Evolutionary conservation across 92 coral and sea anemone species (phyloP), one percentile per base, ranked within the genome.

Genomic region (Micromussa lordhowensis): DNA sequence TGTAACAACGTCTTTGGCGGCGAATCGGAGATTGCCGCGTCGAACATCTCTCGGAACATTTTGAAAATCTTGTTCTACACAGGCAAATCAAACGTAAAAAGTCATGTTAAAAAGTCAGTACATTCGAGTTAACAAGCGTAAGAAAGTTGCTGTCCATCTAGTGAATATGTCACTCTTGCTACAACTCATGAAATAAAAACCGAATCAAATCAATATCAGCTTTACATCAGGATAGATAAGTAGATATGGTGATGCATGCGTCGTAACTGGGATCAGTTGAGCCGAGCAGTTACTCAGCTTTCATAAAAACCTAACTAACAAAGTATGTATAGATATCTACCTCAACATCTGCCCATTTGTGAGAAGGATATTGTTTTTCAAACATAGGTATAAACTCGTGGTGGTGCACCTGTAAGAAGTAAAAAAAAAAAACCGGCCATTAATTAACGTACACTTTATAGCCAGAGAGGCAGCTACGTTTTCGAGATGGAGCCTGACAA

Each of bases 271-370:
- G n/a, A n/a, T n/a, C n/a, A n/a, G n/a, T n/a, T n/a, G n/a, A n/a
- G n/a, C n/a, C n/a, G n/a, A n/a, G n/a, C n/a, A n/a, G n/a, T n/a
- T n/a, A n/a, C n/a, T n/a, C n/a, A n/a, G n/a, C n/a, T n/a, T n/a
- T 18, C 59, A 2, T n/a, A 1, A 69, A 21, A 28, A 10, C 55
- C 16, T 13, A 64, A n/a, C 70, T n/a, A 3, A n/a, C 70, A 64
- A 64, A 64, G 28, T 64, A 64, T n/a, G 71, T 9, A 28, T 29
- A 4, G 31, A 31, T 24, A 51, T 88, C 40, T 48, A 96, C 99
- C 98, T 97, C 99, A 17, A 97, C 75, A 30, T 88, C 93, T n/a
- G 92, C 94, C 94, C 98, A 97, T 80, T 88, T 97, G 91, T 97
- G 93, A 71, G 90, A 87, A 12, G 99, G 99, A 75, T 97, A 90